Evolutionary conservation across 2,797 vertebrate species (phyloP), one percentile per base, ranked within the genome.

Genomic region (Sciurus carolinensis): DNA sequence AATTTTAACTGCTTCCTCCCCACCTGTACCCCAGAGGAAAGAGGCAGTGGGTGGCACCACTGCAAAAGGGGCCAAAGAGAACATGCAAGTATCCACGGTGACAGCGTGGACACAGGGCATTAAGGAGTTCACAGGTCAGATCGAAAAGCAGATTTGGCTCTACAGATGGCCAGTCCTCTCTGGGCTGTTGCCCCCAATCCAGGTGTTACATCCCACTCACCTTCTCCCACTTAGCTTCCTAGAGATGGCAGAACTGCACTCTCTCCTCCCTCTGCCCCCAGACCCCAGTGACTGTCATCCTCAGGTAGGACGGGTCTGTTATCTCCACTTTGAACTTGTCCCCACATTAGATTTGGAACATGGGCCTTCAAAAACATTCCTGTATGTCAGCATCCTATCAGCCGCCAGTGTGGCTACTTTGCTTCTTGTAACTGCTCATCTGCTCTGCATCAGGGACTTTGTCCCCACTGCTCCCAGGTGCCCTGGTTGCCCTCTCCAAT

Each of bases 21-120:
- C 86, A 95, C 81, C 87, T 69, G 0, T 0, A 0, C 30, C 66
- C 86, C 67, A 79, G 85, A 91, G 95, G 79, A 69, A 69, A 73
- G 50, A 50, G 90, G 54, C 36, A 42, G 62, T 71, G 1, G 13
- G 28, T 5, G 47, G 28, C 7, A 0, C 0, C 0, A 0, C 71
- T 79, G 39, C 28, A 54, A 50, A 59, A 67, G 0, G 2, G 76
- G 89, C 8, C 4, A 2, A 33, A 50, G 83, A 28, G 42, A 42
- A 36, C 0, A 18, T 18, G 57, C 57, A 75, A 85, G 72, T 0
- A 9, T 13, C 44, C 64, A 75, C 85, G 72, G 18, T 0, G 12
- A 3, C 22, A 3, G 0, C 36, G 20, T 20, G 10, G 36, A 42
- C 13, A 11, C 4, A 2, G 3, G 66, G 59, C 50, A 47, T 22